Conservation (phyloP, 1,140 invertebrate genomes). For the Drosophila pruinosa region DNA sequence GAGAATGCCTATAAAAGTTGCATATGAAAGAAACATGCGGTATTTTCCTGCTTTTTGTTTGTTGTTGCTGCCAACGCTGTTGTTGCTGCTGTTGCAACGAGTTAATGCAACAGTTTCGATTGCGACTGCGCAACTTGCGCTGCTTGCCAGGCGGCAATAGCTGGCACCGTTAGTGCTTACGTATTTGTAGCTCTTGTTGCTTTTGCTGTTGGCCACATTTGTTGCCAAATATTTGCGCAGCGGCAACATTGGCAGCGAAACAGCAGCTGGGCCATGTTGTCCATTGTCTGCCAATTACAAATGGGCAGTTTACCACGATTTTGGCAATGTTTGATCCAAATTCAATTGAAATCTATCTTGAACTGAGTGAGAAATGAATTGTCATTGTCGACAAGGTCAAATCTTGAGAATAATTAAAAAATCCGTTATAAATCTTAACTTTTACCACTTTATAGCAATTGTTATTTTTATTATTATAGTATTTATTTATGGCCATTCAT, state of each 20-base stretch:
- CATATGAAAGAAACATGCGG: conserved; percentile 22
- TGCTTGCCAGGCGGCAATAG: conserved; percentile 25
- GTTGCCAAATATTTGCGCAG: conserved; percentile 41
- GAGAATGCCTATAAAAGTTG: conserved; percentile 25
- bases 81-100: conserved; percentile 40
- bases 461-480: not conserved
- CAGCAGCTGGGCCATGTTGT: conserved; percentile 7
- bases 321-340: not conserved
- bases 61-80: not conserved
- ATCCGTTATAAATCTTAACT: conserved; percentile 1
- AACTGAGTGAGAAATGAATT: not conserved
- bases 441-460: not conserved
- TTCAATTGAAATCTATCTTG: not conserved
- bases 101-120: conserved; percentile 31
- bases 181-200: conserved; percentile 1
- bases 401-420: not conserved
- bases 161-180: not conserved
- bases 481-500: not conserved
- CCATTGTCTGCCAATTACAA: conserved; percentile 4
- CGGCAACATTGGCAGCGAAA: conserved; percentile 29
- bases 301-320: not conserved
- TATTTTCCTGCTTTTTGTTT: conserved; percentile 36
- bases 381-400: conserved; percentile 15
- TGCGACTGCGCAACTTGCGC: conserved; percentile 31
- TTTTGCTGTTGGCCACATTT: conserved; percentile 20